A percentile compares a stretch with the other conserved stretches of the same genome.
Conservation (phyloP, 1,140 invertebrate species). For the Reticulitermes speratus region DNA sequence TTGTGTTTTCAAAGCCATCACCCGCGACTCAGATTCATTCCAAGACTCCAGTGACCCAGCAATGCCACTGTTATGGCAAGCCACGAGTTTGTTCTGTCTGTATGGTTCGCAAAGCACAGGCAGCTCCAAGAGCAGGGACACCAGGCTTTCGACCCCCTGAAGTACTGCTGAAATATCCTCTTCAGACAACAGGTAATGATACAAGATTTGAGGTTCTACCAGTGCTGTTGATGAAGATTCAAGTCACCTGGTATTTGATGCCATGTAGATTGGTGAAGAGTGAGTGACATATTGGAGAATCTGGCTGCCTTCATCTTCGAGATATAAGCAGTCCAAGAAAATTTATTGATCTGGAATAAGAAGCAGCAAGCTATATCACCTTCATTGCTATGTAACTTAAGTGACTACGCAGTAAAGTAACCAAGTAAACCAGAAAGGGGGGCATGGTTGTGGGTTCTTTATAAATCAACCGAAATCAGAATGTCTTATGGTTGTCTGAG, state of each 20-base stretch:
- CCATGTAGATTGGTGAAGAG: background rate
- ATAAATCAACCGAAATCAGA: too few relatives aligned
- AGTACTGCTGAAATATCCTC: slow-evolving; percentile 72
- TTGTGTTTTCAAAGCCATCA: background rate
- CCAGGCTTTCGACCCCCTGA: slow-evolving; percentile 87
- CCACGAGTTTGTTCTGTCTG: slow-evolving; percentile 65
- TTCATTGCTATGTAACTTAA: background rate
- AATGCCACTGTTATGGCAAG: slow-evolving; percentile 64
- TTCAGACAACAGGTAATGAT: slow-evolving; percentile 68
- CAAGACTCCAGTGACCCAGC: background rate
- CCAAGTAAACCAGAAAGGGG: background rate
- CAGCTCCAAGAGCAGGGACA: slow-evolving; percentile 82
- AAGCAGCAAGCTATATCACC: too few relatives aligned
- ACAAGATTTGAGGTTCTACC: too few relatives aligned
- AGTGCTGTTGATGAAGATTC: too few relatives aligned
- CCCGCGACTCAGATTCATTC: background rate
- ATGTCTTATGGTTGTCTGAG: too few relatives aligned
- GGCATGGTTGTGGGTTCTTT: too few relatives aligned
- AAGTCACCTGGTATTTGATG: background rate
- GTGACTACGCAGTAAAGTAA: background rate
- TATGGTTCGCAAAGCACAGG: slow-evolving; percentile 53
- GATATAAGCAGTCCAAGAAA: too few relatives aligned
- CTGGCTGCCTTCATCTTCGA: too few relatives aligned
- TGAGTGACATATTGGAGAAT: too few relatives aligned
- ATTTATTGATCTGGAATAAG: too few relatives aligned